These are phyloP conservation scores for Ctena decussata DNA, from an alignment of 2,888 invertebrate genomes.

Conservation along the genomic window DNA sequence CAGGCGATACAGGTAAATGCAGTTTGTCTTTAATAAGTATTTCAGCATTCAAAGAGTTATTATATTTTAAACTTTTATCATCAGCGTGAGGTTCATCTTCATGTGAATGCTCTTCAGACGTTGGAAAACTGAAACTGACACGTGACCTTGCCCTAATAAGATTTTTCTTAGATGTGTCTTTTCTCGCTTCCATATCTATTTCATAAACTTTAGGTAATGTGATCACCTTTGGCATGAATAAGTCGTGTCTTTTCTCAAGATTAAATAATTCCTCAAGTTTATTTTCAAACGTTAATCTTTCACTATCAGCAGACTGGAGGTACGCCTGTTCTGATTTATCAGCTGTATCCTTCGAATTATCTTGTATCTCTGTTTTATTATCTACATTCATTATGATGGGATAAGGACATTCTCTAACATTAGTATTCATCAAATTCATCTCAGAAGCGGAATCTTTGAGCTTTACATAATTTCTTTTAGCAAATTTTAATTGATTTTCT, in stretches of 20 bases:
- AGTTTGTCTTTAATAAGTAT: no score
- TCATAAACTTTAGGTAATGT: slow-evolving; percentile 49
- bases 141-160: slow-evolving; percentile 25
- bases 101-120: background rate
- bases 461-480: no score
- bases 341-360: background rate
- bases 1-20: no score
- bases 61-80: background rate
- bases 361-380: background rate
- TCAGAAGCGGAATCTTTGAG: no score
- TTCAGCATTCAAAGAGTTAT: no score
- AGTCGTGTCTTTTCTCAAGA: background rate
- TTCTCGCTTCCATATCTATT: slow-evolving; percentile 50
- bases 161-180: slow-evolving; percentile 27
- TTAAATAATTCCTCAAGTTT: background rate
- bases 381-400: background rate
- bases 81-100: background rate
- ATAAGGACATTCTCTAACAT: background rate
- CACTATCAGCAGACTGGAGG: background rate
- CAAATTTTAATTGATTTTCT: no score
- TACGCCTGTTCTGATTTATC: background rate
- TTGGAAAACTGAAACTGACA: slow-evolving; percentile 27
- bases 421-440: no score
- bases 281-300: background rate
- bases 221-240: slow-evolving; percentile 28